Base-by-base conservation (phyloP, 1,140 invertebrate species). In the Nautilus pompilius region DNA sequence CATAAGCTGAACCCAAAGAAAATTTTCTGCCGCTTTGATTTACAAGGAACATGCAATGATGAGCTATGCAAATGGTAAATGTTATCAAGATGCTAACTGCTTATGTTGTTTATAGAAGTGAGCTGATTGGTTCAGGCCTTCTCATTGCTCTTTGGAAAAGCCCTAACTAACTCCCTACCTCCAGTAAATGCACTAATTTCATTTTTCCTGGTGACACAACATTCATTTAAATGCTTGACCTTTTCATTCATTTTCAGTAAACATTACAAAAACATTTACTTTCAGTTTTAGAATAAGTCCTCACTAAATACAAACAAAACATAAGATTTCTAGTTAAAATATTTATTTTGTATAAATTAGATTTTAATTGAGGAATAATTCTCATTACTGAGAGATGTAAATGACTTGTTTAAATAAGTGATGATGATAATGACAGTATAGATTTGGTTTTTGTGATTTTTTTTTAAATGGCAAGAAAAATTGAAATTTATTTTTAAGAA, bases 11-110 rank as follows among this genome's bases (percentile, higher is more conserved):
- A 79, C 41, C 69, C 70, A 30, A 68, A 69, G 28, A 65, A 68
- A 36, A 54, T 71, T 8, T 34, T 79, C 15, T 79, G 77, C 66
- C 68, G 67, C 33, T 79, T 68, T 64, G 76, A 78, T 53, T 54
- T 79, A 22, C 64, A 68, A 34, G 77, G 77, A 41, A 76, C 66
- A 1, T 79, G 77, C 51, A 73, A 79, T 68, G 77, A 79, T 62
- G 68, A 78, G 45, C 64, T 74, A 6, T 79, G 77, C 66, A 22
- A 34, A 34, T 70, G 76, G 77, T 78, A 60, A 70, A 68, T 70
- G 17, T 22, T 22, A 53, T 24, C n/a, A 32, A 26, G n/a, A 41
- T 10, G 36, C 10, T 10, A n/a, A 41, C 36, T 22, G 26, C 26
- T 22, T 46, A 29, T 58, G 57, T 46, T 28, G 45, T 45, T 46